A percentile compares a stretch with the other conserved stretches of the same genome.
Conservation (phyloP, 2,888 invertebrate species). For the Himalopsyche tibetana region DNA sequence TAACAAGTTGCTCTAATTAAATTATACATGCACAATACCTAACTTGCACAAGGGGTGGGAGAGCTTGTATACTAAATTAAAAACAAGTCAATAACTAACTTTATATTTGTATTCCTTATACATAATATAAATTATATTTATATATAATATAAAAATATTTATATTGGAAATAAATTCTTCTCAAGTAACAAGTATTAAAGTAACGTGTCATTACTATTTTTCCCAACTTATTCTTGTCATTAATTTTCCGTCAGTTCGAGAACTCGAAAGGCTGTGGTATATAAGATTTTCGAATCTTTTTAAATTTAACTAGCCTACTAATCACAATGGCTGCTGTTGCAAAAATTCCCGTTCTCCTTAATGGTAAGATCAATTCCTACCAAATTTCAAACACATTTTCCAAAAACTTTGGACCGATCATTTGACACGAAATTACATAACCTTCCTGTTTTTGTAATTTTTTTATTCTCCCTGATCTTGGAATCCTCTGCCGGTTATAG, state of each 20-base stretch:
- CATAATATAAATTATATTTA: too few relatives aligned
- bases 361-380: conserved; percentile 44
- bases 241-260: background rate
- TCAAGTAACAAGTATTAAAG: background rate
- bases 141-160: too few relatives aligned
- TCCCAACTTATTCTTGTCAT: background rate
- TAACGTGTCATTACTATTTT: background rate
- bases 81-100: too few relatives aligned
- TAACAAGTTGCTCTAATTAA: too few relatives aligned
- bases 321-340: conserved; percentile 36
- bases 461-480: background rate
- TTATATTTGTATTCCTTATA: too few relatives aligned
- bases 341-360: conserved; percentile 47
- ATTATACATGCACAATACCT: too few relatives aligned
- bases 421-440: conserved; percentile 39
- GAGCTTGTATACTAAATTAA: too few relatives aligned
- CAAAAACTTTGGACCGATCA: background rate
- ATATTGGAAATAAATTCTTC: too few relatives aligned
- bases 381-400: background rate
- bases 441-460: background rate
- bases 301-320: conserved; percentile 1
- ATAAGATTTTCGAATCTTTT: conserved; percentile 8
- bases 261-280: background rate
- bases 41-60: too few relatives aligned
- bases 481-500: background rate